A percentile compares a stretch with the other conserved stretches of the same genome.
Conservation (phyloP, 2,113 vertebrate genomes). For the Pleuronectes platessa region DNA sequence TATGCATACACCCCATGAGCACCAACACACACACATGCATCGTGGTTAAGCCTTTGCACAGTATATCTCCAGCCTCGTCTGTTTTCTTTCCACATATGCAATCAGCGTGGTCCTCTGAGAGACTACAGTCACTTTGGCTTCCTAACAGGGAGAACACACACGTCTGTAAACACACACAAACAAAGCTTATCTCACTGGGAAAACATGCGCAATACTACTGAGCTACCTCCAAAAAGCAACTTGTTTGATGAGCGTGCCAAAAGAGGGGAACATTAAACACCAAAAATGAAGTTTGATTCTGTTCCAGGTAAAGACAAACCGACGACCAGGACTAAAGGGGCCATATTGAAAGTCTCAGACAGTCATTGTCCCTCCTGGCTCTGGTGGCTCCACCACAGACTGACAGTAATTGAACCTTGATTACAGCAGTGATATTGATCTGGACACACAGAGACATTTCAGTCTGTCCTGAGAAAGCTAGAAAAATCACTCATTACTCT, state of each 20-base stretch:
- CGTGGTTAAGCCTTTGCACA: conserved; percentile 22
- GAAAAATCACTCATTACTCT: background rate
- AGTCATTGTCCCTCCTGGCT: background rate
- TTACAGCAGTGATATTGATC: conserved; percentile 9
- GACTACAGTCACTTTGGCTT: conserved; percentile 25
- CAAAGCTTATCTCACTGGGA: background rate
- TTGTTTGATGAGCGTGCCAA: background rate
- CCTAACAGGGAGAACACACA: background rate
- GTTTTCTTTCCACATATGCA: conserved; percentile 36
- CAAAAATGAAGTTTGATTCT: background rate
- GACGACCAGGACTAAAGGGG: background rate
- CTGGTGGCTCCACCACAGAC: background rate
- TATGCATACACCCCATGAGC: background rate
- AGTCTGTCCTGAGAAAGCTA: background rate
- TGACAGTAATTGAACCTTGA: conserved; percentile 2
- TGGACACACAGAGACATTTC: background rate
- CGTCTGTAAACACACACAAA: background rate
- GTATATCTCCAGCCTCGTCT: conserved; percentile 37
- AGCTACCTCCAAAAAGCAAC: conserved; percentile 7
- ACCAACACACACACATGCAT: background rate
- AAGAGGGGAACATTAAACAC: background rate
- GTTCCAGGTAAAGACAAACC: conserved; percentile 1
- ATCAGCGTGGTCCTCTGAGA: conserved; percentile 32
- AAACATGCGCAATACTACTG: background rate
- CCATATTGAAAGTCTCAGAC: conserved; percentile 2